Evolutionary conservation across 1,140 invertebrate species (phyloP).

Genomic region (Muscidifurax raptorellus): DNA sequence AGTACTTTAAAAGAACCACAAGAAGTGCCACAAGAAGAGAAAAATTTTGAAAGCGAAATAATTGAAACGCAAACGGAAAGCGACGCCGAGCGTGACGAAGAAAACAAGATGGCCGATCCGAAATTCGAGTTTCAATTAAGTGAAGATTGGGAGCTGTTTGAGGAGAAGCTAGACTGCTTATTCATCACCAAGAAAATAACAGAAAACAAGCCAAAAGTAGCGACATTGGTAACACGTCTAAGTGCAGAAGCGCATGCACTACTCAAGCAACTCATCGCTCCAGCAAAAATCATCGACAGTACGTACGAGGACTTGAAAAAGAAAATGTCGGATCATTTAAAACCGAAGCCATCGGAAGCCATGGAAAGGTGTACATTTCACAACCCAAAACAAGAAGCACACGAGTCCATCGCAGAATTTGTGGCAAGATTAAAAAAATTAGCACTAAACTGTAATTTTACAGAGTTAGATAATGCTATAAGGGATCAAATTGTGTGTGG

Average conservation of each 20-base stretch:
- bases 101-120: background rate
- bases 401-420: slow-evolving; percentile 36
- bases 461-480: slow-evolving; percentile 28
- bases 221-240: background rate
- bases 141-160: background rate
- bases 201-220: background rate
- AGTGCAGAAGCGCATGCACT: background rate
- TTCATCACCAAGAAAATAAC: background rate
- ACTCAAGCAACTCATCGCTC: slow-evolving; percentile 1
- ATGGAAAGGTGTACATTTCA: slow-evolving; percentile 39
- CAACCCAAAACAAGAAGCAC: slow-evolving; percentile 22
- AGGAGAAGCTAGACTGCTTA: slow-evolving; percentile 9
- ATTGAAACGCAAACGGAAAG: too few relatives aligned
- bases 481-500: slow-evolving; percentile 46
- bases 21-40: too few relatives aligned
- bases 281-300: too few relatives aligned
- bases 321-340: background rate
- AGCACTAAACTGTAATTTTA: slow-evolving; percentile 27
- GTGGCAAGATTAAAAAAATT: slow-evolving; percentile 7
- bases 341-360: background rate
- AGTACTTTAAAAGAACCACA: too few relatives aligned
- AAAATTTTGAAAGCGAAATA: too few relatives aligned
- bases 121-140: background rate
- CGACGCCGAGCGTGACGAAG: background rate
- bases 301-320: background rate